These are phyloP conservation scores for Condylura cristata DNA, from an alignment of 2,113 vertebrate genomes.

Conservation along the genomic window DNA sequence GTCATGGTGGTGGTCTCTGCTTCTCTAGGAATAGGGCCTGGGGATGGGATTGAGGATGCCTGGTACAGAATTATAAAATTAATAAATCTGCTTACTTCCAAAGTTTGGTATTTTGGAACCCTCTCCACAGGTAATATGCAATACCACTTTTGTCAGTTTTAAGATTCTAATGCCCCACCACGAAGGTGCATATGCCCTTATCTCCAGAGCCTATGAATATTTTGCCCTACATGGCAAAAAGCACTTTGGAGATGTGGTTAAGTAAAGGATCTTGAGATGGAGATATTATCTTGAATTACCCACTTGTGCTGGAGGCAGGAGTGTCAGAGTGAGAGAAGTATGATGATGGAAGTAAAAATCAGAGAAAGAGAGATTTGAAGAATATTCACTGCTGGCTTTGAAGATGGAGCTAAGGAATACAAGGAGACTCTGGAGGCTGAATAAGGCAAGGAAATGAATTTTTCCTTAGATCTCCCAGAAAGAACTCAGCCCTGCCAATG, in stretches of 20 bases:
- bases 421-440: background rate
- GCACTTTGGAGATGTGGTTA: too few species aligned
- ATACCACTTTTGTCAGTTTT: background rate
- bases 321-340: background rate
- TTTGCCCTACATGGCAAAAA: too few species aligned
- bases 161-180: background rate
- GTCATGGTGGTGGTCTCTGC: background rate
- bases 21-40: background rate
- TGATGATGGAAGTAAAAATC: background rate
- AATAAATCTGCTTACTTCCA: constrained; percentile 15
- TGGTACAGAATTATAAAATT: background rate
- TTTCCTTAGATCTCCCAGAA: background rate
- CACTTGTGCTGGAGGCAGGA: background rate
- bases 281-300: background rate
- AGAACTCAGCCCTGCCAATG: background rate
- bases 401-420: background rate
- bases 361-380: constrained; percentile 16
- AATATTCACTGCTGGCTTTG: background rate
- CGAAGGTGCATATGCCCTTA: background rate
- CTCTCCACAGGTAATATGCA: background rate
- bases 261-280: background rate
- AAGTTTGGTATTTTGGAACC: background rate
- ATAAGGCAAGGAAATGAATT: background rate
- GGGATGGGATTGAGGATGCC: background rate
- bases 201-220: background rate